Evolutionary conservation across 2,888 invertebrate species (phyloP).

Genomic region (Hyposoter dolosus): DNA sequence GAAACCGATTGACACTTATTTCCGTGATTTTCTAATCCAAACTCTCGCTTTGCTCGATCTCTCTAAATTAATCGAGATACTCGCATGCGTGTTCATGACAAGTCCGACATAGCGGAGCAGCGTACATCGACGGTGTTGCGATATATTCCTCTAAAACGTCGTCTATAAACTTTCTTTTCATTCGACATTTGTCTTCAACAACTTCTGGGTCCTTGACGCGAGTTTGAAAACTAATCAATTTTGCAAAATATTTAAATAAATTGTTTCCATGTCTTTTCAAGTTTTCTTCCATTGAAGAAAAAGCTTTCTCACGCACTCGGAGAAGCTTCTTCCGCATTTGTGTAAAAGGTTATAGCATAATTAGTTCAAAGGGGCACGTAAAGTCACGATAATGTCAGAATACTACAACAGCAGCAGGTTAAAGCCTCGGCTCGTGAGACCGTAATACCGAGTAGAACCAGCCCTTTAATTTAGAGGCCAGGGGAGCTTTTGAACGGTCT

Average conservation of each 20-base stretch:
- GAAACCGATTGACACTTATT: constrained; percentile 57
- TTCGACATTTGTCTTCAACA: too few relatives aligned
- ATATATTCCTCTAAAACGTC: too few relatives aligned
- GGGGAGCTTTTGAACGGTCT: constrained; percentile 34
- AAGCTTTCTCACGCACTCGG: not conserved
- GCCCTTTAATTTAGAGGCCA: constrained; percentile 50
- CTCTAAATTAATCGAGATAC: not conserved
- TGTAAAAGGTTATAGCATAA: not conserved
- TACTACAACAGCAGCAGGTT: not conserved
- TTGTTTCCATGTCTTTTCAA: not conserved
- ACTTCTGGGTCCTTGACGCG: too few relatives aligned
- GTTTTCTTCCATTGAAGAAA: not conserved
- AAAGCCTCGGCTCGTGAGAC: not conserved
- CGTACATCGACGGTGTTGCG: too few relatives aligned
- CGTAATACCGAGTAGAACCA: constrained; percentile 38
- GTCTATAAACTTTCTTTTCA: too few relatives aligned
- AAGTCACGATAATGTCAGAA: not conserved
- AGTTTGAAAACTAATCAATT: too few relatives aligned
- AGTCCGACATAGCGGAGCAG: too few relatives aligned
- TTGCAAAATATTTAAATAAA: not conserved
- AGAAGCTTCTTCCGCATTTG: not conserved
- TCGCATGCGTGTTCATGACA: not conserved
- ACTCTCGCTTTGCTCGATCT: not conserved
- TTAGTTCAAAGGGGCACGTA: not conserved
- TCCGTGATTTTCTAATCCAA: constrained; percentile 49